Evolutionary conservation across 2,888 invertebrate species (phyloP).

Genomic region (Elegia similella): DNA sequence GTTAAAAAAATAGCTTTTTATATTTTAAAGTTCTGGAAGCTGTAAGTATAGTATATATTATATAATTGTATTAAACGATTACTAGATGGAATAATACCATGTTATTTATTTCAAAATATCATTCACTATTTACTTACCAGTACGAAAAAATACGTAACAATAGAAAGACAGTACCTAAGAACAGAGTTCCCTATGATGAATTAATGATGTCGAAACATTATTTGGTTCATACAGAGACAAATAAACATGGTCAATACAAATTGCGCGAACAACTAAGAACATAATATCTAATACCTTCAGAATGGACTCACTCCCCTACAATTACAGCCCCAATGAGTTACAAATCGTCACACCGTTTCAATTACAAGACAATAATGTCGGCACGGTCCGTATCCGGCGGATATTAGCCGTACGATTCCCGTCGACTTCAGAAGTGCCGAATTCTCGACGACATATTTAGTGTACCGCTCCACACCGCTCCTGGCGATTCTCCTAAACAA

Average conservation of each 20-base stretch:
- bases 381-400: constrained; percentile 69
- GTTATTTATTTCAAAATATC: too few relatives aligned
- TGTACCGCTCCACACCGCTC: constrained; percentile 35
- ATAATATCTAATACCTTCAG: neutral
- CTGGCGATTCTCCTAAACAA: constrained; percentile 26
- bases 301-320: constrained; percentile 14
- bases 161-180: too few relatives aligned
- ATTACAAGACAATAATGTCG: constrained; percentile 71
- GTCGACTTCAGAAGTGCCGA: constrained; percentile 60
- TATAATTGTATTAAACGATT: too few relatives aligned
- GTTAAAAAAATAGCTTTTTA: too few relatives aligned
- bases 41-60: too few relatives aligned
- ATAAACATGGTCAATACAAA: neutral
- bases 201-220: too few relatives aligned
- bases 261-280: neutral
- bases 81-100: too few relatives aligned
- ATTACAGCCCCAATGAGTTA: constrained; percentile 32
- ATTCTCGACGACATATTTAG: constrained; percentile 74
- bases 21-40: too few relatives aligned
- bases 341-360: constrained; percentile 73
- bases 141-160: too few relatives aligned
- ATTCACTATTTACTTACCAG: too few relatives aligned
- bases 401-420: constrained; percentile 62
- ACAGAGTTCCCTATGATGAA: too few relatives aligned
- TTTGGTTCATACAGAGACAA: too few relatives aligned